A percentile compares a stretch with the other conserved stretches of the same genome.
Conservation (phyloP, 2,888 invertebrate species). For the Agapostemon virescens region DNA sequence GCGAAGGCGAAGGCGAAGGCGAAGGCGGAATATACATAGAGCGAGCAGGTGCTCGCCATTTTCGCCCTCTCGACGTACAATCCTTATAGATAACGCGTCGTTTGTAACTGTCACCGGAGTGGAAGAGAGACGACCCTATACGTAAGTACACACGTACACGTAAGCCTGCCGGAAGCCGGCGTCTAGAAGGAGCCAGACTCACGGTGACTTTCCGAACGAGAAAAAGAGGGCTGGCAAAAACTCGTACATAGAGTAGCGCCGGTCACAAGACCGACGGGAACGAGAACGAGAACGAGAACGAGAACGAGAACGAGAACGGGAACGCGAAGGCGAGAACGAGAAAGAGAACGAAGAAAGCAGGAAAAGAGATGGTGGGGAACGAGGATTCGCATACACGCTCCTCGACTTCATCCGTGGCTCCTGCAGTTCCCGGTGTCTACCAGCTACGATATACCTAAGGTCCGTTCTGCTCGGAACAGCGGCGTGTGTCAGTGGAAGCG, state of each 20-base stretch:
- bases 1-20: constrained; percentile 14
- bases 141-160: constrained; percentile 39
- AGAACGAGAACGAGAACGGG: neutral
- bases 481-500: constrained; percentile 64
- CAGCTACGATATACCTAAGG: constrained; percentile 31
- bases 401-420: constrained; percentile 21
- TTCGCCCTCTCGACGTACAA: constrained; percentile 74
- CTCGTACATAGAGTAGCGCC: constrained; percentile 14
- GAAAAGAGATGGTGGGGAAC: neutral
- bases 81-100: constrained; percentile 79
- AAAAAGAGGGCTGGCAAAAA: constrained; percentile 26
- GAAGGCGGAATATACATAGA: constrained; percentile 61
- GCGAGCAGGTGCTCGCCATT: constrained; percentile 77
- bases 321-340: neutral
- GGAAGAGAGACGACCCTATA: constrained; percentile 61
- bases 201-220: constrained; percentile 28
- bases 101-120: constrained; percentile 77
- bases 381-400: constrained; percentile 15
- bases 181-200: constrained; percentile 41
- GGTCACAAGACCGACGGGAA: constrained; percentile 6
- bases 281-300: neutral
- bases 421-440: constrained; percentile 44
- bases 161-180: constrained; percentile 48
- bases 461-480: constrained; percentile 53
- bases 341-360: neutral